phyloP scores from a whole-genome alignment of 1,140 invertebrate species.

The Hylyphantes graminicola region DNA sequence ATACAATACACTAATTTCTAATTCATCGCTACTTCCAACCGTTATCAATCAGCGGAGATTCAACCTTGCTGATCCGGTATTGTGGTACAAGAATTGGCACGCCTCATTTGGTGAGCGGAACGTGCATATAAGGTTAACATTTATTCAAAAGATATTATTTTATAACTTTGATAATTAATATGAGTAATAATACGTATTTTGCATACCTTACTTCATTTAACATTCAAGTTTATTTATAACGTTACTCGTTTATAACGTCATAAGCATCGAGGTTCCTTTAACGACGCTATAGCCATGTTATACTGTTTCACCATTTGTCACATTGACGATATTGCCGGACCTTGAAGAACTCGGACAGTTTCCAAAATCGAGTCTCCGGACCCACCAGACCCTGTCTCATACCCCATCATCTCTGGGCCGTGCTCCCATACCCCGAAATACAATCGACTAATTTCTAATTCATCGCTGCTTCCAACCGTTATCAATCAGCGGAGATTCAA shows the following conservation, averaged over 20 bases:
- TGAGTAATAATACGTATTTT: too few species aligned
- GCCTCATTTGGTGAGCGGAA: slow-evolving; percentile 25
- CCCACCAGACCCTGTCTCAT: slow-evolving; percentile 2
- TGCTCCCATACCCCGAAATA: slow-evolving; percentile 30
- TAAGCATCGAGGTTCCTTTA: too few species aligned
- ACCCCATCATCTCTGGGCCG: slow-evolving; percentile 19
- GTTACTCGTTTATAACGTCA: too few species aligned
- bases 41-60: slow-evolving; percentile 49
- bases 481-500: slow-evolving; percentile 51
- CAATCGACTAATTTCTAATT: slow-evolving; percentile 51
- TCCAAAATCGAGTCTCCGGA: slow-evolving; percentile 24
- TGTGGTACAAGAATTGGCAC: slow-evolving; percentile 38
- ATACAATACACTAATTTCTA: slow-evolving; percentile 51
- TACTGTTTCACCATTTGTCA: not conserved
- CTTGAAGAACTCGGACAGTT: not conserved
- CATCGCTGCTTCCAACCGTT: slow-evolving; percentile 13
- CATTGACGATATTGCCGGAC: slow-evolving; percentile 9
- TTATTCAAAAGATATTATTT: too few species aligned
- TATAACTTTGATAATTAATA: too few species aligned
- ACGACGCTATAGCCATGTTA: too few species aligned
- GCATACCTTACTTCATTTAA: too few species aligned
- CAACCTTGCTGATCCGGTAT: slow-evolving; percentile 42
- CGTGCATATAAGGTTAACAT: too few species aligned
- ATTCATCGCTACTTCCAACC: slow-evolving; percentile 21
- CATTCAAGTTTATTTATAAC: too few species aligned